Evolutionary conservation across 2,888 invertebrate species (phyloP), one percentile per base, ranked within the genome.

Genomic region (Cremastinae sp.): DNA sequence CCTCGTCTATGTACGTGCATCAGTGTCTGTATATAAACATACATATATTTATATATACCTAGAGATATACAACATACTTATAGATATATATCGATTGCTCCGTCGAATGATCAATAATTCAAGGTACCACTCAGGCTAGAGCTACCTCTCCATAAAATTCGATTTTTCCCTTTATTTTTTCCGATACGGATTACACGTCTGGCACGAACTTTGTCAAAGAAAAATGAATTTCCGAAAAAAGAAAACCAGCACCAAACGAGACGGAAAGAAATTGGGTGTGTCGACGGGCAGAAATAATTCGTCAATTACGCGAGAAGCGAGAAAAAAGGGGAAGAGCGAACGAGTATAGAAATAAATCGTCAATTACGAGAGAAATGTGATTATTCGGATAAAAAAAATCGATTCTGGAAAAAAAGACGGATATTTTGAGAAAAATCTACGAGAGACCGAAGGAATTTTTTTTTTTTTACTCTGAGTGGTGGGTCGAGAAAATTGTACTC

Each of bases 91-190:
- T 86, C 82, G 86, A 87, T 84, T 85, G 79, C 79, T 82, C 80
- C 78, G 80, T 82, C 55, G 76, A 81, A 73, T 73, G 78, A 84
- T 87, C 81, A 85, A 85, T 86, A 85, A 87, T 87, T 86, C 81
- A 87, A 83, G 79, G 79, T 81, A 70, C 78, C 69, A 83, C 79
- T 81, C 83, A 74, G 82, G 81, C 78, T 58, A 68, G 22, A 68
- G 47, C 35, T 55, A 16, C 14, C 47, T 18, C 16, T 22, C 39
- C 37, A 18, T 14, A 56, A 56, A 10, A 55, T 59, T 53, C 20
- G 35, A 58, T 64, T 43, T 39, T 45, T 39, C 41, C 35, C 2
- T 56, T 51, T 22, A 14, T 14, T 47, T 10, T 62, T 14, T 47
- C 16, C 28, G 43, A 22, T 1, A 9, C 47, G n/a, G 14, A 51